These are phyloP conservation scores for Dolichotis patagonum DNA, from an alignment of 2,113 vertebrate species.

Conservation along the genomic window DNA sequence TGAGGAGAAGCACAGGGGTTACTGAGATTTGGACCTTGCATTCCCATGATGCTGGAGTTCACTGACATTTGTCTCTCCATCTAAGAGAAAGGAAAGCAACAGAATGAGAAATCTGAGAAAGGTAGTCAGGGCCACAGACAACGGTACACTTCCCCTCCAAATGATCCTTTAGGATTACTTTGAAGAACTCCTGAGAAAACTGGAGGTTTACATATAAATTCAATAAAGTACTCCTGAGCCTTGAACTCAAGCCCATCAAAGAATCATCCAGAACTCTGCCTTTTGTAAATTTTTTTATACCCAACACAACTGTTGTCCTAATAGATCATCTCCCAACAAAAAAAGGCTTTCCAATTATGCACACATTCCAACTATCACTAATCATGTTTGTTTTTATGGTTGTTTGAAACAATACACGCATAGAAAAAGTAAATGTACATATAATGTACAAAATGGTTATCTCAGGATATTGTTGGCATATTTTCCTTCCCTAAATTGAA, in stretches of 20 bases:
- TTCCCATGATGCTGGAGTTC: constrained; percentile 98
- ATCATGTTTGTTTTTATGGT: constrained; percentile 1
- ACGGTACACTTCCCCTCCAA: constrained; percentile 51
- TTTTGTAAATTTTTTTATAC: constrained; percentile 66
- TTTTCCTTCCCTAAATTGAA: not conserved
- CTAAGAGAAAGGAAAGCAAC: constrained; percentile 84
- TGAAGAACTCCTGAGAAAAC: constrained; percentile 69
- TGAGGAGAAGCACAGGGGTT: constrained; percentile 96
- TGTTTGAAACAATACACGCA: not conserved
- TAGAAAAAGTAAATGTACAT: not conserved
- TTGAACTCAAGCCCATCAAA: constrained; percentile 76
- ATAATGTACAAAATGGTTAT: not conserved
- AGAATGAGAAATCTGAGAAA: constrained; percentile 60
- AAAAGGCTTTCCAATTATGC: not conserved
- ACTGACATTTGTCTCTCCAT: constrained; percentile 99
- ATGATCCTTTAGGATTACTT: constrained; percentile 69
- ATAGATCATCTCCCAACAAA: constrained; percentile 80
- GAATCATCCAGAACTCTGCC: not conserved
- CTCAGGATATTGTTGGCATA: not conserved
- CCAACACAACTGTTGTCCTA: constrained; percentile 70
- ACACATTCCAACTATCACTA: not conserved
- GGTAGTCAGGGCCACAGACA: constrained; percentile 37
- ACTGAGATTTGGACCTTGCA: constrained; percentile 96
- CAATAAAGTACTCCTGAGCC: constrained; percentile 45
- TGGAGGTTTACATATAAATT: constrained; percentile 47